Evolutionary conservation across 2,113 vertebrate genomes (phyloP), one percentile per base, ranked within the genome.

Genomic region (Tachysurus vachellii): DNA sequence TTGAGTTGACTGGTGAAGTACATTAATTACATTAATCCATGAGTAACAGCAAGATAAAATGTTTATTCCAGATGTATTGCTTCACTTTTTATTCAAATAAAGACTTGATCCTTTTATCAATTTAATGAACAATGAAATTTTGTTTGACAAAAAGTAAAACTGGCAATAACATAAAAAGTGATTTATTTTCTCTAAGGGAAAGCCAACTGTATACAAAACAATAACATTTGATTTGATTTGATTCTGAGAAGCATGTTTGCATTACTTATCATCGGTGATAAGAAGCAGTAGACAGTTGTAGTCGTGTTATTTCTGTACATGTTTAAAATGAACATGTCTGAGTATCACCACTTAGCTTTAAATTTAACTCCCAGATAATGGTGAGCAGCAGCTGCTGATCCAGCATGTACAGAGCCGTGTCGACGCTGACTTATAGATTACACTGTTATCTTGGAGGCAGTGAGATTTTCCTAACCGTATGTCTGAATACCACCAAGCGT

Each of bases 321-420:
- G 44, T 73, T 84, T 68, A 80, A 85, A 84, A 68, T 64, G 14
- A 36, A 61, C 80, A 64, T 84, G 77, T 50, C 84, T 88, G 83
- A 71, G 86, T 71, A 77, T 89, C 68, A n/a, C 31, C 57, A 54
- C 73, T 80, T 57, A 84, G 82, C 79, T 91, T 91, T 92, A 94
- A 92, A 93, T 93, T 87, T 90, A 93, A 92, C 89, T 2, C 47
- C 59, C 89, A 86, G 83, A 89, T 87, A 91, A 91, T 86, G 84
- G n/a, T 82, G 73, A 86, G 61, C 26, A 88, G 62, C 92, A 93
- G 91, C 92, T 93, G 93, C 80, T 71, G 56, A 87, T 66, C 83
- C 44, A 86, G 88, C 87, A 92, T 90, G 88, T 87, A 87, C 23
- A 54, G 21, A 44, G 70, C 53, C 44, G 53, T 75, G 85, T 77